These are phyloP conservation scores for Bombus polaris DNA, from an alignment of 1,140 invertebrate species.

Conservation along the genomic window DNA sequence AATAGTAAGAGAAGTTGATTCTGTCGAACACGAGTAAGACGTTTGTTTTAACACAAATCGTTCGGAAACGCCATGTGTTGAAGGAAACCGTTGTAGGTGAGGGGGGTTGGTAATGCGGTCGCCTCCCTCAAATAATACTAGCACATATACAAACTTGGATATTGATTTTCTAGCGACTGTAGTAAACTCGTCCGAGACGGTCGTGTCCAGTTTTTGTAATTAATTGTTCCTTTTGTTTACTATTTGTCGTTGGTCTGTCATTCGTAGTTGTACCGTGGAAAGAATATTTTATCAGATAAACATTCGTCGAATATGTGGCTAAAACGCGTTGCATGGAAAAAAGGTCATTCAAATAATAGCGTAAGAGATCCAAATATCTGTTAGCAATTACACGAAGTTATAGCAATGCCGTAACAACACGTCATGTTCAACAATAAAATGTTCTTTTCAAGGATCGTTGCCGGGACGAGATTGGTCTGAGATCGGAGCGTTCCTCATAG, in stretches of 20 bases:
- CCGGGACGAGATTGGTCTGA: no score
- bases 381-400: not conserved
- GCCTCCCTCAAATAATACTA: conserved; percentile 37
- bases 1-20: no score
- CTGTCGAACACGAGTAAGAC: no score
- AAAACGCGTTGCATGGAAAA: not conserved
- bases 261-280: not conserved
- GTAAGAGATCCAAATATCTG: no score
- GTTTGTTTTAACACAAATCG: not conserved
- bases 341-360: no score
- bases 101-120: not conserved
- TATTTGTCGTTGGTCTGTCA: not conserved
- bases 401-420: not conserved
- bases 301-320: not conserved
- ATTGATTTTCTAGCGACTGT: conserved; percentile 20
- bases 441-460: no score
- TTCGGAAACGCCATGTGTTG: not conserved
- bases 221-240: not conserved
- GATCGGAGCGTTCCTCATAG: no score
- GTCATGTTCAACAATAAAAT: no score
- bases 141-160: conserved; percentile 22
- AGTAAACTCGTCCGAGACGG: not conserved
- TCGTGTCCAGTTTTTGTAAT: conserved; percentile 1
- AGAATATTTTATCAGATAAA: no score
- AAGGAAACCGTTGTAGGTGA: not conserved